A percentile compares a stretch with the other conserved stretches of the same genome.
These are phyloP conservation scores for Hyposmocoma kahamanoa DNA, from an alignment of 1,140 invertebrate genomes.

Conservation along the genomic window DNA sequence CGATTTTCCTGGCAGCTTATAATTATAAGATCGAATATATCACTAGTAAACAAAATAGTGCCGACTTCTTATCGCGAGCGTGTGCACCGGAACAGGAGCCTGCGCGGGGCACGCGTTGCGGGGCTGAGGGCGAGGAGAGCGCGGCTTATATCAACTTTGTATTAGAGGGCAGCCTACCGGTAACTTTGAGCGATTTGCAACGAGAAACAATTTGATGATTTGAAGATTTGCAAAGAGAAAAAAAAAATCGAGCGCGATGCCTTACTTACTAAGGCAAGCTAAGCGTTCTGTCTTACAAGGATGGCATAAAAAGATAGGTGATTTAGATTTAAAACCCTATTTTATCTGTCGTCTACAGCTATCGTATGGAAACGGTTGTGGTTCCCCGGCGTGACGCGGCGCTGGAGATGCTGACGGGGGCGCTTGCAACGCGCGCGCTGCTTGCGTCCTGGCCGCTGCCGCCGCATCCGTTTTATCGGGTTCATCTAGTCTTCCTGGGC, in stretches of 20 bases:
- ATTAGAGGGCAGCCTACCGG: neutral
- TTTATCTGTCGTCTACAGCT: neutral
- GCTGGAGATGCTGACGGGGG: slow-evolving; percentile 29
- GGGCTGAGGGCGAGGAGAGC: neutral
- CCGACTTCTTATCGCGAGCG: slow-evolving; percentile 7
- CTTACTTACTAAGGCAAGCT: neutral
- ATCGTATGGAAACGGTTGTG: slow-evolving; percentile 32
- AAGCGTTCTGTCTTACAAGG: neutral
- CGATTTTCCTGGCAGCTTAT: neutral
- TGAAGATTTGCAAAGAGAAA: too few relatives aligned
- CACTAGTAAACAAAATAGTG: slow-evolving; percentile 4
- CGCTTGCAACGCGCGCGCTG: neutral
- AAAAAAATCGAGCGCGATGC: neutral
- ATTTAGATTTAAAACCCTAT: slow-evolving; percentile 3
- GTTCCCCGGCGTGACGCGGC: slow-evolving; percentile 63
- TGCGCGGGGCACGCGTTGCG: neutral
- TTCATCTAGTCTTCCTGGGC: neutral
- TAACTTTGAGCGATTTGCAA: neutral
- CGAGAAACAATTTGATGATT: too few relatives aligned
- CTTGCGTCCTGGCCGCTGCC: neutral
- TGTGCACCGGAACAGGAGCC: neutral
- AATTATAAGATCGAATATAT: slow-evolving; percentile 8
- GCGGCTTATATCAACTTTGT: slow-evolving; percentile 8
- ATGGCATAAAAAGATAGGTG: slow-evolving; percentile 4
- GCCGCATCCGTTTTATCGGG: neutral